These are phyloP conservation scores for Solenopsis fugax DNA, from an alignment of 1,140 invertebrate genomes.

Conservation along the genomic window DNA sequence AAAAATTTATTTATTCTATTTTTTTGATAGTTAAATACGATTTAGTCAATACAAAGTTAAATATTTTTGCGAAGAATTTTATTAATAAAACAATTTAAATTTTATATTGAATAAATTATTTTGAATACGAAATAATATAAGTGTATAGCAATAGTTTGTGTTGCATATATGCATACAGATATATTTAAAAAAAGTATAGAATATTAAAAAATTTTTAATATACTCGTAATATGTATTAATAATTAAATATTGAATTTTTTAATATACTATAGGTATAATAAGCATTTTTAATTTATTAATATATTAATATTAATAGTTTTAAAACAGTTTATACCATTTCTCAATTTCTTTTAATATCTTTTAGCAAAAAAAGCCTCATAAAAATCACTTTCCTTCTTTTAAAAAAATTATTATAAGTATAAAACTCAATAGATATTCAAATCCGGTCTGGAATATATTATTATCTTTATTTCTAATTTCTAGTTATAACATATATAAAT, in stretches of 20 bases:
- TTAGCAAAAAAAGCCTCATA: not conserved
- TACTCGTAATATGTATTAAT: not conserved
- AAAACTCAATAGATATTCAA: not conserved
- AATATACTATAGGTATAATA: not conserved
- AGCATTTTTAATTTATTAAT: no score
- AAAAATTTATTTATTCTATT: not conserved
- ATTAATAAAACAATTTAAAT: not conserved
- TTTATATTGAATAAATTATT: not conserved
- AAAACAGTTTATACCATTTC: not conserved
- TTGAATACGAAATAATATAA: not conserved
- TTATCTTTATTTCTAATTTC: not conserved
- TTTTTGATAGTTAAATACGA: not conserved
- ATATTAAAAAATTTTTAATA: no score
- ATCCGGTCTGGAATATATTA: not conserved
- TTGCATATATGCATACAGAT: not conserved
- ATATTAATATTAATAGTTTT: not conserved
- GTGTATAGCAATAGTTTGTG: not conserved
- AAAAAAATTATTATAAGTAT: not conserved
- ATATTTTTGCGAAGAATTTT: slow-evolving; percentile 5
- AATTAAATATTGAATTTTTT: not conserved
- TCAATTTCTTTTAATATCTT: not conserved
- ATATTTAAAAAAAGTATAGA: no score
- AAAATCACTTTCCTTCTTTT: not conserved
- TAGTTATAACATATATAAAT: not conserved
- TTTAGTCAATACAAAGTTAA: not conserved